A percentile compares a stretch with the other conserved stretches of the same genome.
Conservation (phyloP, 2,888 invertebrate genomes). For the Gari tellinella region DNA sequence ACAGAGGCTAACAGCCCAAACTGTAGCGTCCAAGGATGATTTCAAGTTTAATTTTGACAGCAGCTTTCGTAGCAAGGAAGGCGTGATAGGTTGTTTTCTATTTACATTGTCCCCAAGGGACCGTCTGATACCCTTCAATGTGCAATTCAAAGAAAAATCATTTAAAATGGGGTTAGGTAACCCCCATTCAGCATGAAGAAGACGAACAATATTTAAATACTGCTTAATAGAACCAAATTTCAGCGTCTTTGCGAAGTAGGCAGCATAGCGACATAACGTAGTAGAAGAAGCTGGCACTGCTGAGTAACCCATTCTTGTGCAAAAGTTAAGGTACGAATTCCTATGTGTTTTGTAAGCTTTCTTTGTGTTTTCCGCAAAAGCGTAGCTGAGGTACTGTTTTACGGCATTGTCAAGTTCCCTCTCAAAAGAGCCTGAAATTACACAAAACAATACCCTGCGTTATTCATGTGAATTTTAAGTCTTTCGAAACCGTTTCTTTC, state of each 20-base stretch:
- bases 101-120: conserved; percentile 24
- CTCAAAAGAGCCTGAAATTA: conserved; percentile 5
- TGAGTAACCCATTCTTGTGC: conserved; percentile 14
- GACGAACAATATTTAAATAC: conserved; percentile 32
- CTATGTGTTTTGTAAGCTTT: conserved; percentile 33
- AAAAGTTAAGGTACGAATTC: conserved; percentile 26
- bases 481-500: conserved; percentile 8
- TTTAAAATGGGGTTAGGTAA: conserved; percentile 26
- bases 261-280: conserved; percentile 31
- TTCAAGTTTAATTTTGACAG: conserved; percentile 10
- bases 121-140: conserved; percentile 24
- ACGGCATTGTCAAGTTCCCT: conserved; percentile 17
- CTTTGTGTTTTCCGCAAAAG: conserved; percentile 24
- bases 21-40: conserved; percentile 20
- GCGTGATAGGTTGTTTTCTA: conserved; percentile 27
- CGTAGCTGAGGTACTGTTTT: background rate
- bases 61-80: conserved; percentile 13
- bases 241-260: conserved; percentile 16
- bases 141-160: conserved; percentile 16
- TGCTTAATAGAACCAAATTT: conserved; percentile 33
- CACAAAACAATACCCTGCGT: conserved; percentile 15
- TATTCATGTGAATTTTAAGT: conserved; percentile 4
- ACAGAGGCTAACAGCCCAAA: conserved; percentile 26
- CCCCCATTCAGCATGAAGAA: conserved; percentile 38
- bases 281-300: conserved; percentile 13